Base-by-base conservation (phyloP, 2,797 vertebrate genomes). In the Chrysocyon brachyurus region DNA sequence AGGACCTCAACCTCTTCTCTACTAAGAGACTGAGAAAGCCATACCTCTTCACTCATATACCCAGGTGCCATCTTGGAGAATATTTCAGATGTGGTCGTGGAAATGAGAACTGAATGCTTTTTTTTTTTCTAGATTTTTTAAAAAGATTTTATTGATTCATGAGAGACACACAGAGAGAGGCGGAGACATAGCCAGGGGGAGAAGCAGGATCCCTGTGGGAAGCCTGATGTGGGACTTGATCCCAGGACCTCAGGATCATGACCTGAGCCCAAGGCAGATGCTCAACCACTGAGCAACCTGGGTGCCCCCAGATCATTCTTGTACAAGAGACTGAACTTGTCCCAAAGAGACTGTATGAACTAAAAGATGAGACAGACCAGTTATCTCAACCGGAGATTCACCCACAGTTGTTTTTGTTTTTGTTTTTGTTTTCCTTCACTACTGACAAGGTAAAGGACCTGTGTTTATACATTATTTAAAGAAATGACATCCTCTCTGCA, bases 381-480 rank as follows among this genome's bases (percentile, higher is more conserved):
- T 73, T 89, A 91, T 61, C 26, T 11, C 81, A 31, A 92, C 22
- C 91, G 79, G 22, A 56, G 7, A 66, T 56, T 63, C 12, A 21
- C 3, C 10, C 1, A 12, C 12, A 68, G 22, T 21, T 79, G 21
- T 54, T 75, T 17, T 59, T 78, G 36, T 40, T 40, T 40, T 5
- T 33, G 3, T 56, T 59, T 78, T 40, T 46, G 6, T 46, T 46
- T 10, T 17, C 36, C 15, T 66, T 94, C 36, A 63, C 46, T 87
- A 83, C 64, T 61, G 61, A 91, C n/a, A 66, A 22, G 17, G 16
- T 91, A 66, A 92, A 90, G n/a, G 57, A 68, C 12, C 87, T 91
- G 4, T 31, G 70, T 49, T 92, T 96, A 77, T n/a, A 95, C 87
- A 81, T 17, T 24, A 90, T 75, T 87, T 84, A 90, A 94, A 94